Base-by-base conservation (phyloP, 2,113 vertebrate genomes). In the Lamprotornis superbus region DNA sequence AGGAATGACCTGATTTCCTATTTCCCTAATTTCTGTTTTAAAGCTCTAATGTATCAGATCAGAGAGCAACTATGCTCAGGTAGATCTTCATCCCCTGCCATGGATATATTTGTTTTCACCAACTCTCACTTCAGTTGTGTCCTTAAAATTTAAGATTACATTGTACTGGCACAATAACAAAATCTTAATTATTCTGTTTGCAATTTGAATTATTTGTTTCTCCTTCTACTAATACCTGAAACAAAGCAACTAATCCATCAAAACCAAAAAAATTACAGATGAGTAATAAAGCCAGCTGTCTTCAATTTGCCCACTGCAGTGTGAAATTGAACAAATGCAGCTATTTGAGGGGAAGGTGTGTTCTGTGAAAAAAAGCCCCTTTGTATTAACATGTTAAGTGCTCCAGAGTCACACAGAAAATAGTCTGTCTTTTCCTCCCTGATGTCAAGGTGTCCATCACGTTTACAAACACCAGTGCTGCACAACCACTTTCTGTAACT, bases 201-300 rank as follows among this genome's bases (percentile, higher is more conserved):
- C 52, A 90, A 65, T 95, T 92, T 96, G 52, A 17, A 35, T 52
- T 52, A 60, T 89, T 84, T 89, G 28, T 69, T 96, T 83, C 73
- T 89, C 77, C 39, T 97, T 94, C 70, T 53, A 94, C 71, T 95
- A 69, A 96, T 95, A 95, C 44, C 71, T 96, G 80, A 97, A 97
- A 96, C 15, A 83, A 78, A 93, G 88, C 61, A 96, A 82, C 37
- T 92, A 91, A 98, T 97, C 91, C 73, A 84, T 97, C 96, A 97
- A 84, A 95, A 71, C 60, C 91, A 65, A 94, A 93, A 87, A 89
- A 80, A 78, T 63, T 94, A 94, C 69, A 90, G 50, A 59, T 84
- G 44, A 92, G 19, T 85, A 75, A 89, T 89, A 74, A 83, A 96
- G 61, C 76, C 94, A 97, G 73, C 78, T 89, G 67, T 94, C 86